These are phyloP conservation scores for Phenganax subtilis DNA, from an alignment of 92 coral and sea anemone genomes.

Conservation along the genomic window DNA sequence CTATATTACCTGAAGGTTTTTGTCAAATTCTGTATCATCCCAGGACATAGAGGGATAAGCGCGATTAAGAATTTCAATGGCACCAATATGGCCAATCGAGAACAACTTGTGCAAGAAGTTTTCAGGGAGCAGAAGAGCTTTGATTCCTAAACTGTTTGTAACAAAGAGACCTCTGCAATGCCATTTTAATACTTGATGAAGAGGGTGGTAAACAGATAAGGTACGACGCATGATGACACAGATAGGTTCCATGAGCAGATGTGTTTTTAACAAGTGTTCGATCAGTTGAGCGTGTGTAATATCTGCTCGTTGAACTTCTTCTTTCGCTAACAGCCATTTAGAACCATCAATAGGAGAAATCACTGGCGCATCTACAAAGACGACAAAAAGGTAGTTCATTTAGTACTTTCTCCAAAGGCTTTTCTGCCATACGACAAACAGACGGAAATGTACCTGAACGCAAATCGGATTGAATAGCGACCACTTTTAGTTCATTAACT, in stretches of 20 bases:
- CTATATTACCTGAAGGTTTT: slow-evolving; percentile 30
- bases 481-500: slow-evolving; percentile 52
- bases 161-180: slow-evolving; percentile 41
- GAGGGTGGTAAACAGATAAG: slow-evolving; percentile 50
- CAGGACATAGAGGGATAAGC: slow-evolving; percentile 28
- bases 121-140: background rate
- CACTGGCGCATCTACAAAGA: slow-evolving; percentile 64
- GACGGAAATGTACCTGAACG: slow-evolving; percentile 43
- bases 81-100: slow-evolving; percentile 34
- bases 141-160: slow-evolving; percentile 25
- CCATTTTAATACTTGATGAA: slow-evolving; percentile 28
- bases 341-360: slow-evolving; percentile 72
- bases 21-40: slow-evolving; percentile 44
- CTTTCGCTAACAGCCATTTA: slow-evolving; percentile 79
- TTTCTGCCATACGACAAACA: background rate
- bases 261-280: slow-evolving; percentile 84
- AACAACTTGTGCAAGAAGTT: background rate
- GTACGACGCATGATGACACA: slow-evolving; percentile 71
- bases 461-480: slow-evolving; percentile 67
- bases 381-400: no score
- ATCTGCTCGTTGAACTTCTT: slow-evolving; percentile 69
- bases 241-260: slow-evolving; percentile 91
- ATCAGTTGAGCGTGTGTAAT: slow-evolving; percentile 73
- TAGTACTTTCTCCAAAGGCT: no score
- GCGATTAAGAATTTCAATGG: slow-evolving; percentile 32